A percentile compares a stretch with the other conserved stretches of the same genome.
Evolutionary conservation across 1,140 invertebrate genomes (phyloP).

Genomic region (Drosophila ficusphila): DNA sequence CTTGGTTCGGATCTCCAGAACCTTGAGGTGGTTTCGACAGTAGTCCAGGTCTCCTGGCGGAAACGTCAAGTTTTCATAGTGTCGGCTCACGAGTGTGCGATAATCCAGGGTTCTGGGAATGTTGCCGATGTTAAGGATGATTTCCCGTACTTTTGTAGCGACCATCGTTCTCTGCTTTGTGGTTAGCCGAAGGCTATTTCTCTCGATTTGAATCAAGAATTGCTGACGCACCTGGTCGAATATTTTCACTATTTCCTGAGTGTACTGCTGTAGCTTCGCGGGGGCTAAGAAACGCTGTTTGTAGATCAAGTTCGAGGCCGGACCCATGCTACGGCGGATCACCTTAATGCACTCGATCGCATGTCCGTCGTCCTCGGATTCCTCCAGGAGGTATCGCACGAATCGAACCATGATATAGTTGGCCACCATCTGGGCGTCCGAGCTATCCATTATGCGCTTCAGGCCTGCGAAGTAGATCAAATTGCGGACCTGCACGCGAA

Average conservation of each 20-base stretch:
- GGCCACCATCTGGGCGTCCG: slow-evolving; percentile 38
- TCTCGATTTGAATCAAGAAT: slow-evolving; percentile 24
- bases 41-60: slow-evolving; percentile 24
- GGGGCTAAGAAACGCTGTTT: slow-evolving; percentile 35
- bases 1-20: slow-evolving; percentile 38
- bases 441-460: slow-evolving; percentile 17
- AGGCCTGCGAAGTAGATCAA: slow-evolving; percentile 28
- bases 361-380: slow-evolving; percentile 18
- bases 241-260: slow-evolving; percentile 3
- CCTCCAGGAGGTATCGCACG: slow-evolving; percentile 22
- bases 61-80: slow-evolving; percentile 44
- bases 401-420: slow-evolving; percentile 72
- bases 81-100: slow-evolving; percentile 14
- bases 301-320: slow-evolving; percentile 57
- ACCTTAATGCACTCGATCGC: slow-evolving; percentile 43
- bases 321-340: slow-evolving; percentile 50
- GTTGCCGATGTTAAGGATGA: slow-evolving; percentile 69
- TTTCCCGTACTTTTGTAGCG: slow-evolving; percentile 22
- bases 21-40: slow-evolving; percentile 40
- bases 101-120: slow-evolving; percentile 41
- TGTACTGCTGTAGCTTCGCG: neutral
- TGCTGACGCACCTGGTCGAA: slow-evolving; percentile 36
- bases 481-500: slow-evolving; percentile 12
- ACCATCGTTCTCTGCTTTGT: neutral
- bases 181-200: slow-evolving; percentile 27